Conservation (phyloP, 1,140 invertebrate genomes). For the Paraescarpia echinospica region DNA sequence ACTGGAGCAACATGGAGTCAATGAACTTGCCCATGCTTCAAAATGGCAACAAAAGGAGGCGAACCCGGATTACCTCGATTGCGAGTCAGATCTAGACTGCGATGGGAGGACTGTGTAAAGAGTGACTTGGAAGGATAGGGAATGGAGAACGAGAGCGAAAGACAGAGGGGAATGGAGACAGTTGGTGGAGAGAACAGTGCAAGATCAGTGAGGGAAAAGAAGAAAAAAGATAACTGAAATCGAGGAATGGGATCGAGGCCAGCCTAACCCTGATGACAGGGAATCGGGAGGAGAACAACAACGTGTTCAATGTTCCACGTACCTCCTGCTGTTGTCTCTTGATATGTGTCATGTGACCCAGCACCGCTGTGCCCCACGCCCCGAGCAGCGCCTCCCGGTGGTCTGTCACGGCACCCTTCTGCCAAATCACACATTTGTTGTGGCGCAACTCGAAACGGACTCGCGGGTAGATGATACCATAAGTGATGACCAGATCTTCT, state of each 20-base stretch:
- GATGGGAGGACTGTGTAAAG: too few species aligned
- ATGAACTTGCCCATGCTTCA: not conserved
- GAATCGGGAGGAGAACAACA: too few species aligned
- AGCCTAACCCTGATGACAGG: too few species aligned
- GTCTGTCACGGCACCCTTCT: slow-evolving; percentile 59
- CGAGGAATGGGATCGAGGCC: too few species aligned
- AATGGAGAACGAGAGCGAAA: too few species aligned
- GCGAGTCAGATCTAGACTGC: too few species aligned
- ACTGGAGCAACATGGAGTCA: not conserved
- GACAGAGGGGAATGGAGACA: too few species aligned
- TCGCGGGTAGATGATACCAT: slow-evolving; percentile 62
- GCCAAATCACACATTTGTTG: slow-evolving; percentile 63
- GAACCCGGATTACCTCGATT: too few species aligned
- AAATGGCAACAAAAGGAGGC: not conserved
- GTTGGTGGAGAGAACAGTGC: too few species aligned
- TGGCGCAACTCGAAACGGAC: slow-evolving; percentile 62
- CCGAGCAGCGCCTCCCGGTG: slow-evolving; percentile 57
- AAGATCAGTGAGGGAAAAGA: too few species aligned
- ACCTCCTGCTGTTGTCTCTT: slow-evolving; percentile 25
- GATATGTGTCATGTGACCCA: slow-evolving; percentile 55
- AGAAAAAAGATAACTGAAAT: too few species aligned
- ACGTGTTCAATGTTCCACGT: not conserved
- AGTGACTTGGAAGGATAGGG: too few species aligned
- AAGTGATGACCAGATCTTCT: slow-evolving; percentile 64
- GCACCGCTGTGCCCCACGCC: slow-evolving; percentile 59